Base-by-base conservation (phyloP, 35 echinoderm and acorn worm species). In the Stichopus chloronotus region DNA sequence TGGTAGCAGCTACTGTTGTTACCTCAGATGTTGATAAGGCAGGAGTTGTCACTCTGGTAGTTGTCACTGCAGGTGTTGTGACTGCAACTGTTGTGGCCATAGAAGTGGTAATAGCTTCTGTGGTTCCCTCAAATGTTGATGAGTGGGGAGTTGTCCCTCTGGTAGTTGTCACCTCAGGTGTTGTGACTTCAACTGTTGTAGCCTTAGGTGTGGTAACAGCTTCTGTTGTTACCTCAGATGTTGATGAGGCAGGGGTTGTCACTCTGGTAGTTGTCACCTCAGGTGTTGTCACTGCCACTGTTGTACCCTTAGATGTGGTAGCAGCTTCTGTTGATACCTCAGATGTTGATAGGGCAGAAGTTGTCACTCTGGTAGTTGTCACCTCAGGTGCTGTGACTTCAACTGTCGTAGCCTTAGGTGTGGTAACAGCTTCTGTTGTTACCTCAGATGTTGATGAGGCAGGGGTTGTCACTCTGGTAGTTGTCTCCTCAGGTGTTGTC, bases 161-260 rank as follows among this genome's bases (percentile, higher is more conserved):
- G 13, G 12, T 12, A 24, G 79, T 3, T 19, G 52, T 90, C 21
- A 24, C 6, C 6, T 4, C 5, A 57, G 12, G 25, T 90, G 58
- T 13, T 30, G 21, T 65, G 11, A 53, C 59, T 60, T 0, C 52
- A 16, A 60, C 16, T 68, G 59, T n/a, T 68, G 57, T 71, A 13
- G 56, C 78, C 16, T 12, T 78, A 57, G 76, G 55, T 25, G 54
- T 59, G 7, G 74, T 56, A 14, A 57, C 72, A 4, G 17, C 74
- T 57, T 56, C 9, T 22, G 91, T 92, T 21, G 91, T 93, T 86
- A 17, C 12, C 5, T 6, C 74, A 5, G 90, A 76, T 78, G 65
- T 21, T 25, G 56, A 78, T 3, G 17, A 23, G 4, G 91, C 78
- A 16, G 17, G 53, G 16, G 91, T 69, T 16, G 61, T 68, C 2